Evolutionary conservation across 2,888 invertebrate species (phyloP), one percentile per base, ranked within the genome.

Genomic region (Andrena marginata): DNA sequence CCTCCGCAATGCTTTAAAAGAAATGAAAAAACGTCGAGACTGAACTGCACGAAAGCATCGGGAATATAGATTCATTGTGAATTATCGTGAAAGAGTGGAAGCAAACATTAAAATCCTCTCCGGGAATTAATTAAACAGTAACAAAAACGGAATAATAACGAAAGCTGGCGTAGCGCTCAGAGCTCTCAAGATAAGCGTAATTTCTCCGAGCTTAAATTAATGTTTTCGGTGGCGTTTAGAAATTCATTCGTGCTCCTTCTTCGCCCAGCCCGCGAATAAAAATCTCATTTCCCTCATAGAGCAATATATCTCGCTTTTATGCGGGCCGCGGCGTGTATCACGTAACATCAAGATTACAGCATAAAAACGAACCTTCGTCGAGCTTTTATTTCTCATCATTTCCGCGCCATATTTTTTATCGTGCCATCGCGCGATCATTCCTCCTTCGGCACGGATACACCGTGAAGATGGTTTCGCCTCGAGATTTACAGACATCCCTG

Each of bases 401-500:
- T 77, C 75, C 62, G 56, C 35, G 78, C 74, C 48, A 64, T 76
- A 87, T 82, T 82, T 84, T 83, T 85, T 68, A 72, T 63, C 73
- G 42, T 8, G 62, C 26, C 49, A 16, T 60, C 68, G 54, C 49
- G 65, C 60, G 67, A 83, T 78, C 73, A 26, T 56, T 59, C 42
- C 42, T 48, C 23, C 51, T 68, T 64, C 60, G 72, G 64, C 33
- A 56, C 20, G 49, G 65, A 77, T 65, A 64, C 62, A 31, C 33
- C 31, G 60, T 42, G 56, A 13, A 63, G 78, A 79, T 75, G 67
- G 75, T 85, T 78, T 83, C 60, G 65, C 71, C 62, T 29, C 51
- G 80, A 86, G 84, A 89, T 89, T 87, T 85, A 88, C 82, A 72
- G 82, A 56, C 78, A 72, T 79, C 74, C 68, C 56, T 35, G 74